These are phyloP conservation scores for Cephus pygmeus DNA, from an alignment of 2,888 invertebrate genomes.

Conservation along the genomic window DNA sequence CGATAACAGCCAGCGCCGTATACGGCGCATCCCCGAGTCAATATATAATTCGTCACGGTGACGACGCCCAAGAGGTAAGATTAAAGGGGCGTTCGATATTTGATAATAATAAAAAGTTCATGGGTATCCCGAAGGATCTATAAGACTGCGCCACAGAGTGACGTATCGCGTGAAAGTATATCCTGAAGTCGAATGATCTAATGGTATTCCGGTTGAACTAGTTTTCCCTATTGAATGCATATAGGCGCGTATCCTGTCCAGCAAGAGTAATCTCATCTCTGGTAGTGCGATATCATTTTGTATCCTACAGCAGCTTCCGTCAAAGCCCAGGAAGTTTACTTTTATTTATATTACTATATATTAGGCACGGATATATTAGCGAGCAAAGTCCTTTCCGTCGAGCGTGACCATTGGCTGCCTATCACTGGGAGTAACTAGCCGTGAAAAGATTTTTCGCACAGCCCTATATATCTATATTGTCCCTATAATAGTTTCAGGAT, in stretches of 20 bases:
- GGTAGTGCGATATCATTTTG: neutral
- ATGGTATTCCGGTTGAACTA: neutral
- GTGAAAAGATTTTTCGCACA: conserved; percentile 17
- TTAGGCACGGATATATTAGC: neutral
- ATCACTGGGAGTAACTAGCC: conserved; percentile 35
- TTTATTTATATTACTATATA: neutral
- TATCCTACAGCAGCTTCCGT: neutral
- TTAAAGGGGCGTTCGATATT: neutral
- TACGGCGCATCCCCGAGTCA: conserved; percentile 57
- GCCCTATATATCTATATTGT: conserved; percentile 23
- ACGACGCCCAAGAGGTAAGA: conserved; percentile 58
- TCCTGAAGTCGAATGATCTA: neutral
- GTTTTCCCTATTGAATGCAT: neutral
- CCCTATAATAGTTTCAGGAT: conserved; percentile 33
- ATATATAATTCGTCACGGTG: conserved; percentile 56
- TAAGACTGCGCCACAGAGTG: conserved; percentile 3
- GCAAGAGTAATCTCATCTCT: neutral
- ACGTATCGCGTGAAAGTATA: conserved; percentile 6
- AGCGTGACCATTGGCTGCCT: conserved; percentile 59
- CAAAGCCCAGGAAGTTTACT: neutral
- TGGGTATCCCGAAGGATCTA: neutral
- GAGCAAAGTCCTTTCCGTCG: conserved; percentile 38
- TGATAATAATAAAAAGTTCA: neutral
- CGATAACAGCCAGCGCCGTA: conserved; percentile 49
- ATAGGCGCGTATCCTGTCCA: neutral